Evolutionary conservation across 2,113 vertebrate species (phyloP), one percentile per base, ranked within the genome.

Genomic region (Chiloscyllium plagiosum): DNA sequence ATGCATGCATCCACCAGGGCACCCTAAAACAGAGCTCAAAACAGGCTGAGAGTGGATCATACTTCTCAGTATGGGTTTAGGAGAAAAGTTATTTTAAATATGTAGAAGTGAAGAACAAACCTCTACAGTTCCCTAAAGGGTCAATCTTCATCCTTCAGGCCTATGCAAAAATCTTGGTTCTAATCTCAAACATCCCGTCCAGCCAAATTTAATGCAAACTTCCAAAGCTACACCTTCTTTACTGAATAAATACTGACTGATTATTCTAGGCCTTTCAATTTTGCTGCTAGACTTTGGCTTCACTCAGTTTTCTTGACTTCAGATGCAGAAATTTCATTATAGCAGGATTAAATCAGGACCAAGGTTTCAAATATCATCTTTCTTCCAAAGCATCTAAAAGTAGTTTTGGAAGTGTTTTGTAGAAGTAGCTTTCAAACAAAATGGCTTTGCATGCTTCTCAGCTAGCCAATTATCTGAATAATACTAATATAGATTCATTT

Each of bases 1-100:
- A 24, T 61, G 47, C 90, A 37, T 95, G 90, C 96, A 96, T 96
- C 95, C 90, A 96, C 68, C 76, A 93, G 95, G 85, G 50, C 68
- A 95, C 33, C 94, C 94, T 47, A 29, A 47, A 50, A 52, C 68
- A 72, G 68, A 3, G 26, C 37, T 95, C 68, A 72, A 95, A 95
- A 33, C 17, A 90, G 52, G 29, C 86, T 89, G 24, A 83, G 80
- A 37, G 7, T 24, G 66, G 89, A 56, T 66, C 66, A 93, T 33
- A 6, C 56, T 65, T 65, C n/a, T 52, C 24, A 19, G 15, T 33
- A 92, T 7, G 22, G 33, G 17, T 47, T 17, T 33, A 92, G n/a
- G 15, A 92, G 89, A n/a, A 4, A 65, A 66, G 52, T 90, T 61
- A 52, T 61, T 33, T 61, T 37, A 66, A 66, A n/a, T 37, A 20